phyloP scores from a whole-genome alignment of 2,888 invertebrate genomes.

The Ectemnius lituratus region DNA sequence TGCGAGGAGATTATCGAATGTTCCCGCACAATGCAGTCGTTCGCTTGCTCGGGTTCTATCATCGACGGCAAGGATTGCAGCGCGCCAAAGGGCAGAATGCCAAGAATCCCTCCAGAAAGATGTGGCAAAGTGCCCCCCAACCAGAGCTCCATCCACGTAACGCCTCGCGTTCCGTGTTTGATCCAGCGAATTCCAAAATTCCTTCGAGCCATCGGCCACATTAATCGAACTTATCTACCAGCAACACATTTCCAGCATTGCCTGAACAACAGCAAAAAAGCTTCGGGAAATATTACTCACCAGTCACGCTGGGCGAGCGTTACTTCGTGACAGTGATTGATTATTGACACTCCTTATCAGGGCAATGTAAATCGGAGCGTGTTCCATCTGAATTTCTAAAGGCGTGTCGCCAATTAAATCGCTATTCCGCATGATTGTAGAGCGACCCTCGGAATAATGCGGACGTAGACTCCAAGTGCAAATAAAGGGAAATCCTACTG shows the following conservation, averaged over 20 bases:
- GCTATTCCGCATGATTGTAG: not conserved
- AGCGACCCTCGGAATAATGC: too few relatives aligned
- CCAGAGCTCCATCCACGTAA: conserved; percentile 34
- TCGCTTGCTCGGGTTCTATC: conserved; percentile 42
- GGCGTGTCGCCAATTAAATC: not conserved
- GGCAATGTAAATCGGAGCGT: conserved; percentile 6
- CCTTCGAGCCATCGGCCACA: conserved; percentile 10
- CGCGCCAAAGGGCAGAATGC: conserved; percentile 48
- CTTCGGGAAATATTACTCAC: conserved; percentile 15
- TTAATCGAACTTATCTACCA: too few relatives aligned
- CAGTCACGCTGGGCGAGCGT: not conserved
- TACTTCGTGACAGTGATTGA: conserved; percentile 11
- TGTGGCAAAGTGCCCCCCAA: conserved; percentile 41
- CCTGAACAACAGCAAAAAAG: too few relatives aligned
- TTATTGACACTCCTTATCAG: conserved; percentile 9
- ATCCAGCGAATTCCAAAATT: conserved; percentile 20
- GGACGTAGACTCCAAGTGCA: too few relatives aligned
- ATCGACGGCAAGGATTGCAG: conserved; percentile 21
- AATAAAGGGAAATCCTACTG: too few relatives aligned
- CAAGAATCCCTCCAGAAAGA: conserved; percentile 47
- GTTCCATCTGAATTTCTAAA: too few relatives aligned
- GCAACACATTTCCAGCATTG: too few relatives aligned
- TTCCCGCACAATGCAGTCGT: conserved; percentile 29
- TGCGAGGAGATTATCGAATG: conserved; percentile 37
- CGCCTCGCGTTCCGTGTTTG: conserved; percentile 33